These are phyloP conservation scores for Camptogramma bilineatum DNA, from an alignment of 2,888 invertebrate genomes.

Conservation along the genomic window DNA sequence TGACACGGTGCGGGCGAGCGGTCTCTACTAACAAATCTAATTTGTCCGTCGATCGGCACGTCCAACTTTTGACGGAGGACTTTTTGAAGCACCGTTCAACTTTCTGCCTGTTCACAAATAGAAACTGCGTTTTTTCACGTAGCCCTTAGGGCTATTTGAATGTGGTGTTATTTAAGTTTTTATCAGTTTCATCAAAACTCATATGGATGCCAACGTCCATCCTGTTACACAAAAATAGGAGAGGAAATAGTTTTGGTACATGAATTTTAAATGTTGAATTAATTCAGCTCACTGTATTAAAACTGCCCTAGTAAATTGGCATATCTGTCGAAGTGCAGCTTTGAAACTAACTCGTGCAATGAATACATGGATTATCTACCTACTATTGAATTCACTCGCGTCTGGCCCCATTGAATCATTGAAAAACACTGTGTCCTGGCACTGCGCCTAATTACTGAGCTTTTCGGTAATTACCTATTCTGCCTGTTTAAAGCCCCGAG, in stretches of 20 bases:
- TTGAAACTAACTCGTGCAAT: slow-evolving; percentile 28
- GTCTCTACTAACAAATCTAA: slow-evolving; percentile 78
- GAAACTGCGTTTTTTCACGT: slow-evolving; percentile 41
- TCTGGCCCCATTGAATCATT: slow-evolving; percentile 40
- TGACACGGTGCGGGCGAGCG: slow-evolving; percentile 47
- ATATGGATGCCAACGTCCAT: neutral
- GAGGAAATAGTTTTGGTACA: neutral
- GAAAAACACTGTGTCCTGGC: slow-evolving; percentile 45
- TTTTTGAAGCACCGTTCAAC: slow-evolving; percentile 65
- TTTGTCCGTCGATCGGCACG: slow-evolving; percentile 71
- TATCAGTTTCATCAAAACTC: neutral
- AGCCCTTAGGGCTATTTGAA: slow-evolving; percentile 30
- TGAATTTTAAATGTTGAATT: neutral
- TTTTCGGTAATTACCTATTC: slow-evolving; percentile 48
- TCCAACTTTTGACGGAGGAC: slow-evolving; percentile 73
- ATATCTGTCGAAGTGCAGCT: slow-evolving; percentile 9
- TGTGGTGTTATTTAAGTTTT: neutral
- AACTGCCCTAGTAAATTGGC: slow-evolving; percentile 1
- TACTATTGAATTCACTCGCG: slow-evolving; percentile 45
- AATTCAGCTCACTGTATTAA: neutral
- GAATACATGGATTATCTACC: slow-evolving; percentile 42
- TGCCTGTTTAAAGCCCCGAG: slow-evolving; percentile 33
- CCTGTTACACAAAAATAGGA: neutral
- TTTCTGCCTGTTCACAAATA: slow-evolving; percentile 37
- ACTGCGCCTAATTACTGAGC: slow-evolving; percentile 51